Conservation (phyloP, 2,113 vertebrate species). For the Sula dactylatra region DNA sequence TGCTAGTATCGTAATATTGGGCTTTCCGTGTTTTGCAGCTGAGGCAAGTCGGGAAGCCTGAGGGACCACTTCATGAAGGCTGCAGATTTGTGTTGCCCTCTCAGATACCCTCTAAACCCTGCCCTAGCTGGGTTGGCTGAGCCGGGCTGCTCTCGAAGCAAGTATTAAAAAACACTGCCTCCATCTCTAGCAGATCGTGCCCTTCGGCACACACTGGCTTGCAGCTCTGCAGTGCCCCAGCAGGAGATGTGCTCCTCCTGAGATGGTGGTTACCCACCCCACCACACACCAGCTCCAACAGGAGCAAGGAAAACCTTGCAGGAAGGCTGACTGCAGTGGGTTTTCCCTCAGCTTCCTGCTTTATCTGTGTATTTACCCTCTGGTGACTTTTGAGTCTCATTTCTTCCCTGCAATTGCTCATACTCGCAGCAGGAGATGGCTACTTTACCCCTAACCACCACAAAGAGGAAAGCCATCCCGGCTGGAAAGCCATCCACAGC, state of each 20-base stretch:
- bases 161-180: background rate
- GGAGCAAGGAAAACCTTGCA: background rate
- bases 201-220: background rate
- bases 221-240: background rate
- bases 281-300: rapidly evolving
- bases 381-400: conserved; percentile 5
- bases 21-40: background rate
- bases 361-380: conserved; percentile 26
- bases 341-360: conserved; percentile 23
- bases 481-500: background rate
- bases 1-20: background rate
- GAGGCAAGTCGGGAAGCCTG: rapidly evolving
- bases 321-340: background rate
- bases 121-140: background rate
- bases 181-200: background rate
- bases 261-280: background rate
- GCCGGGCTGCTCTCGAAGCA: background rate
- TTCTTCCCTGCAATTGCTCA: conserved; percentile 39
- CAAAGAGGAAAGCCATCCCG: conserved; percentile 19
- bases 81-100: background rate
- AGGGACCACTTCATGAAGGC: background rate
- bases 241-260: background rate
- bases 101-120: background rate
- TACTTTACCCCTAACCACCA: background rate
- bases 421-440: conserved; percentile 6